Evolutionary conservation across 2,888 invertebrate species (phyloP), one percentile per base, ranked within the genome.

Genomic region (Folsomia manolachei): DNA sequence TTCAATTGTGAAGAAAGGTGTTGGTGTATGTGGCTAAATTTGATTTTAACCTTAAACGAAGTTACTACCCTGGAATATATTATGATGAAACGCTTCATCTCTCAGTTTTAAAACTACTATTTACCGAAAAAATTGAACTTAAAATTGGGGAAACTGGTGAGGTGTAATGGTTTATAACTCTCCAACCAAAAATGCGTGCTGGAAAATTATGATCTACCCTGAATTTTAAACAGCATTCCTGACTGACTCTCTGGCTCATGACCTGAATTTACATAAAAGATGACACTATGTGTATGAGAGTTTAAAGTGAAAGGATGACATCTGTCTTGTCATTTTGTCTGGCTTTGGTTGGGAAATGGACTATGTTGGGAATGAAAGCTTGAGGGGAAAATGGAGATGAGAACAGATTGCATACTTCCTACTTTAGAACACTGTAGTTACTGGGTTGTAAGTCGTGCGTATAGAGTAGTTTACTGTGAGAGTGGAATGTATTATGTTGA

Each of bases 321-420:
- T 64, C 64, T 64, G 64, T 64, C 64, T n/a, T 64, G 64, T 64
- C 64, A 27, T 27, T 64, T 64, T 19, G 62, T 14, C 62, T 62
- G 62, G 62, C 27, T 64, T 64, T 64, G 62, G 62, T 23, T 62
- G 62, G 39, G 39, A 39, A 62, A 62, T 62, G 19, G 62, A 14
- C 19, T 19, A 23, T 62, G 60, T 64, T 26, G 27, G 26, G n/a
- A 27, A n/a, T 4, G 21, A 24, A 23, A 25, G 26, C 64, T 64
- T 27, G 26, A 25, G 27, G 26, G 64, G 64, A 64, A n/a, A 64
- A 64, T 26, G 64, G 27, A 27, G 27, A 64, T 64, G 64, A 64
- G 27, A 27, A 64, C 64, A 64, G 64, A 64, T 64, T 64, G 64
- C 14, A 26, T 64, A n/a, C 27, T 62, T 62, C 24, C 62, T 62